Evolutionary conservation across 2,888 invertebrate species (phyloP).

Genomic region (Parnassius mnemosyne): DNA sequence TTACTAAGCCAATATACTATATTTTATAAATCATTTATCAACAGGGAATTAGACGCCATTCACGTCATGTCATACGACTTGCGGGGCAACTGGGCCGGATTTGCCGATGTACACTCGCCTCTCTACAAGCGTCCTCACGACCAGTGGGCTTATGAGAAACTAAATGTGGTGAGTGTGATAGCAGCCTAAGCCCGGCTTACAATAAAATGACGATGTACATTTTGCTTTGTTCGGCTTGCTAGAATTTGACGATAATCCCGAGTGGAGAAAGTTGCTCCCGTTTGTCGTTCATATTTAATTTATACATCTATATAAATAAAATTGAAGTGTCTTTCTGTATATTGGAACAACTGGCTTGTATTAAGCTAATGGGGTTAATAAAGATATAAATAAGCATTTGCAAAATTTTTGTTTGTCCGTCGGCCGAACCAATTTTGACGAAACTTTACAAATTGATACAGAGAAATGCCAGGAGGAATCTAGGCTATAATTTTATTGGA

Average conservation of each 20-base stretch:
- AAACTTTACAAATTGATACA: too few species aligned
- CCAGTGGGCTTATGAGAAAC: constrained; percentile 93
- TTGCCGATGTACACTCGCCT: constrained; percentile 94
- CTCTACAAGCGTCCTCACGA: constrained; percentile 92
- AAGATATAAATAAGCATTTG: too few species aligned
- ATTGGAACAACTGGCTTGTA: too few species aligned
- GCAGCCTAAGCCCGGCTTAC: constrained; percentile 15
- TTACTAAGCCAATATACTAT: neutral
- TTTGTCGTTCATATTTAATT: too few species aligned
- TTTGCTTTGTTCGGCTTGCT: neutral
- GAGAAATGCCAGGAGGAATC: too few species aligned
- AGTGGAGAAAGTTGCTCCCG: neutral
- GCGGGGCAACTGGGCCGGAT: constrained; percentile 94
- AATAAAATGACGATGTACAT: constrained; percentile 1
- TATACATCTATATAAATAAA: too few species aligned
- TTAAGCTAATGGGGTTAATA: too few species aligned
- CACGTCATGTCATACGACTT: constrained; percentile 94
- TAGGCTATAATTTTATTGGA: too few species aligned
- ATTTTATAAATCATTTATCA: neutral
- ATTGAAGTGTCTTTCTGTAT: too few species aligned
- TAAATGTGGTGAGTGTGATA: constrained; percentile 88
- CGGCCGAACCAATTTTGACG: too few species aligned
- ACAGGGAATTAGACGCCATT: constrained; percentile 87
- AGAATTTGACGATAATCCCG: neutral
- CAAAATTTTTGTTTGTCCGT: too few species aligned